Conservation (phyloP, 2,888 invertebrate species). For the Amphiduros pacificus region DNA sequence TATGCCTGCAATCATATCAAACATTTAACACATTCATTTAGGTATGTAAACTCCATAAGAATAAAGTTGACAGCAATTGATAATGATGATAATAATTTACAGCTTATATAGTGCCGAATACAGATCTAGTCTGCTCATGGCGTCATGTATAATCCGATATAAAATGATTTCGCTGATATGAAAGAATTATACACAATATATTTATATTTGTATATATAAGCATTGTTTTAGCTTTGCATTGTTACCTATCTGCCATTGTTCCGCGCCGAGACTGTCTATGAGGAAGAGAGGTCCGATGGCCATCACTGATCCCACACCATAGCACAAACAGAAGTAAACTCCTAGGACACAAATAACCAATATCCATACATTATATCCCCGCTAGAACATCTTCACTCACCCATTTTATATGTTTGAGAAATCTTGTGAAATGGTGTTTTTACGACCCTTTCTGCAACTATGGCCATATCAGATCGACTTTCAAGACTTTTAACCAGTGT, state of each 20-base stretch:
- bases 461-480: no score
- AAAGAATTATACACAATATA: neutral
- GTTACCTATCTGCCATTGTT: slow-evolving; percentile 2
- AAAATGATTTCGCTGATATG: neutral
- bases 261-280: neutral
- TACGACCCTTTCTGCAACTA: no score
- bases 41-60: no score
- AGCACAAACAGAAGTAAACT: slow-evolving; percentile 2
- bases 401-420: no score
- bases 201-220: neutral
- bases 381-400: no score
- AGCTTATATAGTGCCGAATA: neutral
- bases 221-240: neutral
- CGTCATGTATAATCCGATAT: neutral
- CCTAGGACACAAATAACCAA: no score
- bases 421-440: no score
- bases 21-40: no score
- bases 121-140: no score
- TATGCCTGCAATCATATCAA: neutral
- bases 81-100: neutral
- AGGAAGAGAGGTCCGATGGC: neutral
- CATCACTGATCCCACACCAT: neutral
- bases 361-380: no score
- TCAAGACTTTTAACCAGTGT: no score
- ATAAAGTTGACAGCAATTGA: no score